Evolutionary conservation across 2,797 vertebrate species (phyloP).

Genomic region (Yasuhikotakia modesta): DNA sequence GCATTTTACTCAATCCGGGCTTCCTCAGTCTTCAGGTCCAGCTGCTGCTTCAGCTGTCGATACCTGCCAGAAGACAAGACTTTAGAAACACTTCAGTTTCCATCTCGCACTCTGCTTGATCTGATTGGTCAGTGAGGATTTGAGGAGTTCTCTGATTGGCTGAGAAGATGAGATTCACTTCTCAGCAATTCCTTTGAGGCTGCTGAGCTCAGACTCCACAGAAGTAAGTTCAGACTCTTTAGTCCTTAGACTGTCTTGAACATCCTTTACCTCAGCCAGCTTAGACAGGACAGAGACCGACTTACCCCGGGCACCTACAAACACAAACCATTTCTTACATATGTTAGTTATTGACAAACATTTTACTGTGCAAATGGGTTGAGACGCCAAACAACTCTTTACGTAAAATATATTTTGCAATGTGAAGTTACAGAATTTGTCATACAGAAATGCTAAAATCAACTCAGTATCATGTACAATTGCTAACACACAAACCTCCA

Average conservation of each 20-base stretch:
- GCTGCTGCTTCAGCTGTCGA: constrained; percentile 86
- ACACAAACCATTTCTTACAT: neutral
- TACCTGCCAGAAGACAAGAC: constrained; percentile 78
- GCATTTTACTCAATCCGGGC: constrained; percentile 58
- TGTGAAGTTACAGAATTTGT: too few species aligned
- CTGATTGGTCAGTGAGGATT: neutral
- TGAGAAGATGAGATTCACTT: constrained; percentile 81
- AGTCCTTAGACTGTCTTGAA: constrained; percentile 75
- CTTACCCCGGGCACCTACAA: constrained; percentile 79
- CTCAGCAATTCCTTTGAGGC: constrained; percentile 82
- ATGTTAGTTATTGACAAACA: neutral
- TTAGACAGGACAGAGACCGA: constrained; percentile 81
- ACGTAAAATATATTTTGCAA: too few species aligned
- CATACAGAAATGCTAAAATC: too few species aligned
- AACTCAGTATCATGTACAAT: too few species aligned
- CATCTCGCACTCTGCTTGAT: neutral
- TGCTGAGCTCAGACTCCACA: constrained; percentile 77
- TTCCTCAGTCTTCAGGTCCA: constrained; percentile 90
- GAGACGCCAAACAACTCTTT: too few species aligned
- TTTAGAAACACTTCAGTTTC: neutral
- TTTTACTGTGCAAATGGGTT: too few species aligned
- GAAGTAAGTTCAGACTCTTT: constrained; percentile 80
- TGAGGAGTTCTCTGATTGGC: neutral
- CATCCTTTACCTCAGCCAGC: constrained; percentile 84
- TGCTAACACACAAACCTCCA: constrained; percentile 80